Conservation (phyloP, 2,888 invertebrate genomes). For the Linnaemya tessellans region DNA sequence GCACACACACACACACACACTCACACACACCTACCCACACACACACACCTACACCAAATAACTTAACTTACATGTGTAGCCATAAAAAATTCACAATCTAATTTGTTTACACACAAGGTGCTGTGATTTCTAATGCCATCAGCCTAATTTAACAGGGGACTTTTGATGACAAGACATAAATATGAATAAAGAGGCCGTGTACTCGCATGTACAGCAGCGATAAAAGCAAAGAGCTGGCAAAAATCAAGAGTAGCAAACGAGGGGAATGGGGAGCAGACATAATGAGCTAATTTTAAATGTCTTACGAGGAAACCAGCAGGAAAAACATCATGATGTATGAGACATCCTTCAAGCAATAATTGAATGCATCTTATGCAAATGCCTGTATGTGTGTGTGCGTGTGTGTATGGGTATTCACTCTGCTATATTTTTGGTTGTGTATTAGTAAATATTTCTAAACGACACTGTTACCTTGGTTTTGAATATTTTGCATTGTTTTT, state of each 20-base stretch:
- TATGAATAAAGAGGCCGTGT: slow-evolving; percentile 25
- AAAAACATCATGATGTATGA: slow-evolving; percentile 55
- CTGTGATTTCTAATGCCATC: slow-evolving; percentile 73
- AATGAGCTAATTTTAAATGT: slow-evolving; percentile 36
- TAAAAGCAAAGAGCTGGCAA: background rate
- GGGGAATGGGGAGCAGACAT: background rate
- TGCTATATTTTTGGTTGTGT: background rate
- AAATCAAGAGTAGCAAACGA: background rate
- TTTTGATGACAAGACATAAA: slow-evolving; percentile 67
- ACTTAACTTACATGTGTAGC: background rate
- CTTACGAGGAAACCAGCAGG: background rate
- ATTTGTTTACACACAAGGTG: slow-evolving; percentile 70
- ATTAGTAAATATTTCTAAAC: background rate
- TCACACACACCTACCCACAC: background rate
- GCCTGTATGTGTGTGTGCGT: background rate
- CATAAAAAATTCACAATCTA: slow-evolving; percentile 67
- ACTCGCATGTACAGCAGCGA: background rate
- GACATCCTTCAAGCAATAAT: slow-evolving; percentile 63
- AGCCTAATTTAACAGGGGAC: slow-evolving; percentile 73
- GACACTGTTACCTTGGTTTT: slow-evolving; percentile 49
- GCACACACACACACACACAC: background rate
- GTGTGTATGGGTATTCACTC: background rate
- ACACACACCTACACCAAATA: background rate
- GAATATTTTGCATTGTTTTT: slow-evolving; percentile 21
- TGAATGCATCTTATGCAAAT: slow-evolving; percentile 41